phyloP scores from a whole-genome alignment of 2,888 invertebrate genomes.

The Hetaerina titia region DNA sequence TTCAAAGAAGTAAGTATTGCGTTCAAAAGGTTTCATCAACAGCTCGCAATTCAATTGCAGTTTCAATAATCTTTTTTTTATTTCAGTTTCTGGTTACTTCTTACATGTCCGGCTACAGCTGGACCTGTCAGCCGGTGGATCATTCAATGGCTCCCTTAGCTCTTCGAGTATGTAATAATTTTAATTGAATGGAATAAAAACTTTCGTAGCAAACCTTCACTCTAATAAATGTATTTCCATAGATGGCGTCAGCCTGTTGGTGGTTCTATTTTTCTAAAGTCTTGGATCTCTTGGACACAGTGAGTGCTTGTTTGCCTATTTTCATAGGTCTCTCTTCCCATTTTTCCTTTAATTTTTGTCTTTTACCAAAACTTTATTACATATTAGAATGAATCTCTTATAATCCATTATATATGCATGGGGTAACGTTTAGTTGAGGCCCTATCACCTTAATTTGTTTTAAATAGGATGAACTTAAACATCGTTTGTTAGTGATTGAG shows the following conservation, averaged over 20 bases:
- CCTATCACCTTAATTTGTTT: neutral
- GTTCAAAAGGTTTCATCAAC: neutral
- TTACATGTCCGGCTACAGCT: conserved; percentile 51
- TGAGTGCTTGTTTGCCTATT: conserved; percentile 71
- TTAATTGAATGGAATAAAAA: neutral
- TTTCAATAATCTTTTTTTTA: neutral
- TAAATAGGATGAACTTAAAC: neutral
- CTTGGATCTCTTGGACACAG: conserved; percentile 78
- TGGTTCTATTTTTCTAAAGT: conserved; percentile 78
- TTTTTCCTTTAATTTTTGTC: neutral
- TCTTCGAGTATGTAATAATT: neutral
- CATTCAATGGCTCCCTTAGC: conserved; percentile 37
- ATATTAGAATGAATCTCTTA: neutral
- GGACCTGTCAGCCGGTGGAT: conserved; percentile 55
- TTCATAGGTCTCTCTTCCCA: neutral
- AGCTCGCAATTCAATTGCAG: neutral
- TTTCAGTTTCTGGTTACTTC: conserved; percentile 56
- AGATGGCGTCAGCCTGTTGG: conserved; percentile 78
- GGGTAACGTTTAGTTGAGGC: neutral
- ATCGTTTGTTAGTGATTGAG: neutral
- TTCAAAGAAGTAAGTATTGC: conserved; percentile 41
- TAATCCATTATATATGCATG: neutral
- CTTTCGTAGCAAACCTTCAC: neutral
- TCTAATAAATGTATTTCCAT: conserved; percentile 69
- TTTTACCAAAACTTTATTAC: neutral